Percentiles rank a stretch among this genome's conserved stretches.
Evolutionary conservation across 2,888 invertebrate species (phyloP).

Genomic region (Stegophylla sp.): DNA sequence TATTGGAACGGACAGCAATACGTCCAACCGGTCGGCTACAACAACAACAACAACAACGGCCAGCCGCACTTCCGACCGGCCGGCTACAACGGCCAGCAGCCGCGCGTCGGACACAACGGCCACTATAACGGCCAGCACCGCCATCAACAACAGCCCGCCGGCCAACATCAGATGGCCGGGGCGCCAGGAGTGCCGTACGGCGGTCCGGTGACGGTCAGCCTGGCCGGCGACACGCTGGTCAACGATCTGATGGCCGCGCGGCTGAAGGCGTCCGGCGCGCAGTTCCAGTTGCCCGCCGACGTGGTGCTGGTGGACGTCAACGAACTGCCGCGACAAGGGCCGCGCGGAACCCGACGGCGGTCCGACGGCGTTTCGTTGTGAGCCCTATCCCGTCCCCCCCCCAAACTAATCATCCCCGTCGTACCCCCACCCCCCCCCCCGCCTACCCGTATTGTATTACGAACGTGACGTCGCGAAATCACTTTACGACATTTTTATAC

Average conservation of each 20-base stretch:
- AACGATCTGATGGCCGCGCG: constrained; percentile 30
- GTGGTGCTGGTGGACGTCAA: constrained; percentile 36
- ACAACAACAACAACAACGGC: no score
- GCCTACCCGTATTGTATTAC: no score
- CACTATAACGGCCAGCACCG: neutral
- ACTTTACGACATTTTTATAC: no score
- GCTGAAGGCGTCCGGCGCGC: constrained; percentile 22
- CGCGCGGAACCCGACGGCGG: neutral
- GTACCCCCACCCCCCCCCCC: no score
- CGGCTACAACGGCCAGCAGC: neutral
- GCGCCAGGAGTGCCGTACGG: no score
- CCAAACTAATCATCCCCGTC: no score
- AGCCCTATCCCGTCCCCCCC: no score
- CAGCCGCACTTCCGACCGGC: neutral
- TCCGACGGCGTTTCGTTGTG: no score
- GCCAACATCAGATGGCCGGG: neutral
- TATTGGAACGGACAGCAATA: no score
- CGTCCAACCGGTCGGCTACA: no score
- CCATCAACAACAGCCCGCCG: neutral
- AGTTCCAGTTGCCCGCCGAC: constrained; percentile 16
- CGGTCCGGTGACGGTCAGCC: neutral
- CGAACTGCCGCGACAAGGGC: neutral
- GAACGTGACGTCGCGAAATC: no score
- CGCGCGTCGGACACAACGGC: no score
- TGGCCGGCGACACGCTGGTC: constrained; percentile 31